Percentiles rank a stretch among this genome's conserved stretches.
These are phyloP conservation scores for Hypocryptadius cinnamomeus DNA, from an alignment of 2,113 vertebrate genomes.

Conservation along the genomic window DNA sequence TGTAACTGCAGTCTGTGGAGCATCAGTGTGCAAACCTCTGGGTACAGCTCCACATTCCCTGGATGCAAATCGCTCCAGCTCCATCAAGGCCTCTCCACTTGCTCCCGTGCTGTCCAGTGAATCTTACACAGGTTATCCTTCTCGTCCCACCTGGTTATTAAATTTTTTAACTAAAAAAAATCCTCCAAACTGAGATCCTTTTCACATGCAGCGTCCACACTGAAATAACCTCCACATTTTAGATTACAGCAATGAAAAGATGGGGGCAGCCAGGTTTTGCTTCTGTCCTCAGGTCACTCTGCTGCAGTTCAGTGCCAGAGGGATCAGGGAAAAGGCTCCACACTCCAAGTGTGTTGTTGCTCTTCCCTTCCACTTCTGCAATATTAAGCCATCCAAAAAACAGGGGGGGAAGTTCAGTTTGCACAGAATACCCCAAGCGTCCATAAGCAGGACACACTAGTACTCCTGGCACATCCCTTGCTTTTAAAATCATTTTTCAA, in stretches of 20 bases:
- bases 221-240: conserved; percentile 14
- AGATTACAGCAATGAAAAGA: conserved; percentile 33
- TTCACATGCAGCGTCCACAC: neutral
- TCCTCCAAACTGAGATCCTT: neutral
- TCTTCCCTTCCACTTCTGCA: conserved; percentile 44
- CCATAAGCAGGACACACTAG: neutral
- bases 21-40: neutral
- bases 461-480: neutral
- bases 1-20: neutral
- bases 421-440: conserved; percentile 25
- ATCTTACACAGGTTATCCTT: neutral
- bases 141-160: fast-evolving
- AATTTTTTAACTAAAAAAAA: neutral
- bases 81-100: neutral
- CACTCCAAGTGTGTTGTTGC: conserved; percentile 11
- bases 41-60: neutral
- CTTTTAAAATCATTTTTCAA: conserved; percentile 32
- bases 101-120: neutral
- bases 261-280: neutral
- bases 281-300: conserved; percentile 51
- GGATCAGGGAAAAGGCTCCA: neutral
- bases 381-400: conserved; percentile 33
- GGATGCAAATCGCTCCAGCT: fast-evolving
- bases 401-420: neutral
- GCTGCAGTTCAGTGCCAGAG: conserved; percentile 24